phyloP scores from a whole-genome alignment of 2,888 invertebrate species.

The Crocallis elinguaria region DNA sequence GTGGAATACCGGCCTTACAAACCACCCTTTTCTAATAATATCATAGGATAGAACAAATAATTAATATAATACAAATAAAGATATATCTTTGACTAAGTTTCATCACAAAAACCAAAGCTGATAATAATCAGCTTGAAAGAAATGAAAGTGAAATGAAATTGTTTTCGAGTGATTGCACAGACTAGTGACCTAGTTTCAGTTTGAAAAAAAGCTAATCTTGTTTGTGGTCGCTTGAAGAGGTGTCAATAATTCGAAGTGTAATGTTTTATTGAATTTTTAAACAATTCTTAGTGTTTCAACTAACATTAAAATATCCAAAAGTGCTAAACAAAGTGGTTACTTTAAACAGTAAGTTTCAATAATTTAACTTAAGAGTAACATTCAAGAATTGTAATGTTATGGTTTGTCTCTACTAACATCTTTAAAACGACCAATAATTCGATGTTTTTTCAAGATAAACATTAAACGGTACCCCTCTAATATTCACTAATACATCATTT shows the following conservation, averaged over 20 bases:
- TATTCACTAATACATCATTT: not conserved
- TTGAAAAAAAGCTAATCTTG: not conserved
- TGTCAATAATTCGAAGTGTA: slow-evolving; percentile 58
- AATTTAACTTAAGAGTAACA: not conserved
- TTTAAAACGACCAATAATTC: slow-evolving; percentile 12
- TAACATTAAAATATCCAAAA: slow-evolving; percentile 19
- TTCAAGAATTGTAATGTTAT: slow-evolving; percentile 2
- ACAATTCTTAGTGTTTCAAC: slow-evolving; percentile 30
- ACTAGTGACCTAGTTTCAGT: not conserved
- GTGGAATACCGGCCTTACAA: too few species aligned
- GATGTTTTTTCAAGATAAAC: slow-evolving; percentile 27
- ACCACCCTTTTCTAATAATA: too few species aligned
- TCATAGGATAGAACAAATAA: too few species aligned
- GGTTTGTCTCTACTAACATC: slow-evolving; percentile 17
- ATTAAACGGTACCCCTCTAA: not conserved
- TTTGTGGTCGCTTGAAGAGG: slow-evolving; percentile 33
- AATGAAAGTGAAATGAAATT: too few species aligned
- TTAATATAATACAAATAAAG: too few species aligned
- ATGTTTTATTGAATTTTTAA: slow-evolving; percentile 31
- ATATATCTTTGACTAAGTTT: too few species aligned
- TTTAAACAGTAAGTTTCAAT: slow-evolving; percentile 25
- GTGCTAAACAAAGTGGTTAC: slow-evolving; percentile 15
- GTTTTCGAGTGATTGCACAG: too few species aligned
- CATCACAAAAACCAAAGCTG: too few species aligned
- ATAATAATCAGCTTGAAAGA: too few species aligned